phyloP scores from a whole-genome alignment of 2,113 vertebrate genomes.

The Chaetura pelagica region DNA sequence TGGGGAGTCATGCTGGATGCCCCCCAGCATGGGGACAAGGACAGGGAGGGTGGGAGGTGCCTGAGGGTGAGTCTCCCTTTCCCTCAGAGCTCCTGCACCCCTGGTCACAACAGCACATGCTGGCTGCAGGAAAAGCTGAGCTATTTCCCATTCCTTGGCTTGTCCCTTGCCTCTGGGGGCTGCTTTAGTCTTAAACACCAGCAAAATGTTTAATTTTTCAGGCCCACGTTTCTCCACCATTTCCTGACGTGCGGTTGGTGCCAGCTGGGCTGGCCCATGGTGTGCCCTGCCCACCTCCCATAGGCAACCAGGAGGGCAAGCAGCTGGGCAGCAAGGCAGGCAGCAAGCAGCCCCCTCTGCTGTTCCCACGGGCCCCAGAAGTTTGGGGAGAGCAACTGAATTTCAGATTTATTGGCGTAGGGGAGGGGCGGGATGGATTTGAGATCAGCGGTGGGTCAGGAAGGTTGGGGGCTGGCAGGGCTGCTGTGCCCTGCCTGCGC shows the following conservation, averaged over 20 bases:
- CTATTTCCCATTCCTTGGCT: neutral
- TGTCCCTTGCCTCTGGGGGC: neutral
- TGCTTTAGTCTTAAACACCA: neutral
- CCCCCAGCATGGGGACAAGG: neutral
- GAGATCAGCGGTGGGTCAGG: rapidly evolving
- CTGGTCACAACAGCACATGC: rapidly evolving
- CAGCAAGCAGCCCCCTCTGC: neutral
- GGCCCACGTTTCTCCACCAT: neutral
- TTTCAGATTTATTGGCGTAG: neutral
- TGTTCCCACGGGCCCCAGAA: neutral
- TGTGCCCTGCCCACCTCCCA: rapidly evolving
- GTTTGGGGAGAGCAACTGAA: neutral
- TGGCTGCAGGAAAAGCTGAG: neutral
- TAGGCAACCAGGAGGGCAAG: neutral
- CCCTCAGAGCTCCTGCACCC: rapidly evolving
- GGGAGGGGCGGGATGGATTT: rapidly evolving
- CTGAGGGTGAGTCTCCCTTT: neutral
- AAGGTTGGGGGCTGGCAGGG: neutral
- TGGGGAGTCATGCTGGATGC: rapidly evolving
- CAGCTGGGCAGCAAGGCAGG: neutral
- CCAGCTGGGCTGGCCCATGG: neutral
- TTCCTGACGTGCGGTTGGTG: neutral
- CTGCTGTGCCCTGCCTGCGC: neutral
- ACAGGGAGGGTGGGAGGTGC: neutral
- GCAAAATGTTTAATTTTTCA: neutral